Evolutionary conservation across 2,113 vertebrate genomes (phyloP).

Genomic region (Prunella fulvescens): DNA sequence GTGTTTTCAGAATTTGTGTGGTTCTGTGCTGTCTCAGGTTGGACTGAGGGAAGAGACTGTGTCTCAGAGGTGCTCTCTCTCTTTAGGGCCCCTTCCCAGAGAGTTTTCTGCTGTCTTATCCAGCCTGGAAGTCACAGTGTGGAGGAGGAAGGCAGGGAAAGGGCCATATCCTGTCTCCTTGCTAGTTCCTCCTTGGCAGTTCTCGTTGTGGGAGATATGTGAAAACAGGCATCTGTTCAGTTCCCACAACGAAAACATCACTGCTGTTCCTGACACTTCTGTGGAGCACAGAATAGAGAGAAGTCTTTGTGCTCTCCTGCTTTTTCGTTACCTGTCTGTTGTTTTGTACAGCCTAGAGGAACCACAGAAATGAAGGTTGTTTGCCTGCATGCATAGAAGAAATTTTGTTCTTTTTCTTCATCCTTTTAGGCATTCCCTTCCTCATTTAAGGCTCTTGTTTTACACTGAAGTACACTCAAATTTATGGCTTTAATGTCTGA

Average conservation of each 20-base stretch:
- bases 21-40: background rate
- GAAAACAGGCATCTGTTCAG: background rate
- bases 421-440: background rate
- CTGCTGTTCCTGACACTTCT: background rate
- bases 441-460: background rate
- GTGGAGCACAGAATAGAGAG: background rate
- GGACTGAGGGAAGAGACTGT: background rate
- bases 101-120: background rate
- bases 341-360: background rate
- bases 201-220: background rate
- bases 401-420: background rate
- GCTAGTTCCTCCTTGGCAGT: background rate
- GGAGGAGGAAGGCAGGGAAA: conserved; percentile 36
- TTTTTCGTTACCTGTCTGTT: background rate
- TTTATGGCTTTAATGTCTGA: background rate
- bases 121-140: background rate
- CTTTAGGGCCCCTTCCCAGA: background rate
- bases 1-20: background rate
- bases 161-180: background rate
- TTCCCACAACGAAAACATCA: background rate
- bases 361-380: background rate
- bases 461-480: background rate
- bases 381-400: background rate
- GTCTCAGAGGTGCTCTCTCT: background rate
- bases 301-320: background rate